Evolutionary conservation across 2,113 vertebrate genomes (phyloP).

Genomic region (Reinhardtius hippoglossoides): DNA sequence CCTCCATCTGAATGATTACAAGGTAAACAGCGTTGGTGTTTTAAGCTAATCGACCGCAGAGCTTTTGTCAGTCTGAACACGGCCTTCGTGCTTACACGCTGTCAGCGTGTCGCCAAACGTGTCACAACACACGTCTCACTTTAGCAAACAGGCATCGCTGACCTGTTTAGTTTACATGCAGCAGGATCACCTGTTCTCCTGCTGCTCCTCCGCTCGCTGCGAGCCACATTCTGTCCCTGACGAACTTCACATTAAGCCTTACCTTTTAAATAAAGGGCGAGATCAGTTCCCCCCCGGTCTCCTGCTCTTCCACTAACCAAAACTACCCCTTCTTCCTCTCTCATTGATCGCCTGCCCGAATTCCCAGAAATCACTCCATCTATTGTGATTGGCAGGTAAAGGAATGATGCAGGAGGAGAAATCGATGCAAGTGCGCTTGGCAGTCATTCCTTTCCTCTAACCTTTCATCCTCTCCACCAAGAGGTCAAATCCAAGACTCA

Average conservation of each 20-base stretch:
- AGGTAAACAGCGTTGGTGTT: slow-evolving; percentile 1
- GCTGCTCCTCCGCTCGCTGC: slow-evolving; percentile 4
- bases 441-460: slow-evolving; percentile 70
- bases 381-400: slow-evolving; percentile 67
- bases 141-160: slow-evolving; percentile 41
- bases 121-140: background rate
- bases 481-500: slow-evolving; percentile 69
- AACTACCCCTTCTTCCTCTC: slow-evolving; percentile 30
- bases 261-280: slow-evolving; percentile 26
- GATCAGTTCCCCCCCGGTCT: too few relatives aligned
- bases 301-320: background rate
- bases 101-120: background rate
- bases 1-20: background rate
- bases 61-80: background rate
- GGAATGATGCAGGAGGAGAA: slow-evolving; percentile 64
- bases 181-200: slow-evolving; percentile 32
- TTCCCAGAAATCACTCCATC: slow-evolving; percentile 66
- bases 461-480: slow-evolving; percentile 68
- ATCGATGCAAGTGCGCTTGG: slow-evolving; percentile 73
- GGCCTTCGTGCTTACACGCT: background rate
- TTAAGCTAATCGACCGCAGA: background rate
- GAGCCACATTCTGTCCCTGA: background rate
- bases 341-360: slow-evolving; percentile 59
- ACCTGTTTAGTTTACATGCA: slow-evolving; percentile 36
- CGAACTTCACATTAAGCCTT: background rate